Evolutionary conservation across 2,888 invertebrate species (phyloP), one percentile per base, ranked within the genome.

Genomic region (Lydus trimaculatus): DNA sequence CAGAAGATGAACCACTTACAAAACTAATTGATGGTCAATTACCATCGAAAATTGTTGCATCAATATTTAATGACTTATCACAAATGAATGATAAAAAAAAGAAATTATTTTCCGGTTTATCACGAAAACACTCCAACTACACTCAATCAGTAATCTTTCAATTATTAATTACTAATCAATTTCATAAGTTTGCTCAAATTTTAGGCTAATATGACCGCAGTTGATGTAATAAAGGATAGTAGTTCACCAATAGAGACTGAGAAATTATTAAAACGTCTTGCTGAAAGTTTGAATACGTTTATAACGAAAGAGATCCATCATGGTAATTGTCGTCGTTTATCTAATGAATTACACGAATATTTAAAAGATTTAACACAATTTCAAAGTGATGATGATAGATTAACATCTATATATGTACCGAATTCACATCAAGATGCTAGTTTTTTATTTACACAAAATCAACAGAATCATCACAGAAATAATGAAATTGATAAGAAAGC

Each of bases 11-110:
- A 48, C 71, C 76, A 60, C 68, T 81, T 62, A 75, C 74, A 33
- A 71, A 77, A 39, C 72, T 78, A 31, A 63, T 80, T 15, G 78
- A 77, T 52, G 81, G 80, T 3, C 72, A 76, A 31, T 36, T 80
- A n/a, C 73, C 78, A 3, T 61, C 75, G n/a, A 69, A 73, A 20
- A 67, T 81, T 15, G 78, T 81, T 9, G 69, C 75, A 0, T 68
- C 69, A 0, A 76, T 78, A 39, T 72, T 75, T n/a, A 63, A 65
- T 7, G 72, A 69, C 63, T 33, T 80, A 17, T 75, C 73, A 39
- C 70, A 75, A 8, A 74, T 78, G 60, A 64, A 60, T 15, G 48
- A 62, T 13, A 61, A 79, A 1, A 72, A 74, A 31, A 67, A 61
- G 20, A 71, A 76, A 61, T 76, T 80, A 67, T 73, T 75, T 11